A percentile compares a stretch with the other conserved stretches of the same genome.
These are phyloP conservation scores for Xenentodon cancila DNA, from an alignment of 2,797 vertebrate species.

Conservation along the genomic window DNA sequence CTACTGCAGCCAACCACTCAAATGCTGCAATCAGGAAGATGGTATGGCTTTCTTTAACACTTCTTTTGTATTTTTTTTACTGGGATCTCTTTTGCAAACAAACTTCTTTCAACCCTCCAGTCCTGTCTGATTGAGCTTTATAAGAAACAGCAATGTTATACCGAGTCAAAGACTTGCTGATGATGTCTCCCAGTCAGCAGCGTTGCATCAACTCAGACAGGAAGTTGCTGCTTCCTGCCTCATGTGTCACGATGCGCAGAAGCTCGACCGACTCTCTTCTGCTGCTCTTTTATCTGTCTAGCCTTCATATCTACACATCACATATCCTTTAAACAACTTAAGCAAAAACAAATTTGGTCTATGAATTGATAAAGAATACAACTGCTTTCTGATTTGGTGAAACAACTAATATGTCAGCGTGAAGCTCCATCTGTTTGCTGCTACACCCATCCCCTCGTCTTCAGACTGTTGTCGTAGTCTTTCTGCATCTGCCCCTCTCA, in stretches of 20 bases:
- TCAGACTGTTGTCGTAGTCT: not conserved
- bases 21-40: conserved; percentile 97
- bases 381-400: not conserved
- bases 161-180: conserved; percentile 37
- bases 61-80: not conserved
- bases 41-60: conserved; percentile 80
- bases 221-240: conserved; percentile 76
- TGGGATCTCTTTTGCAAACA: not conserved
- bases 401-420: not conserved
- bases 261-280: conserved; percentile 37
- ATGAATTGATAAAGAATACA: conserved; percentile 35
- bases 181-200: conserved; percentile 36
- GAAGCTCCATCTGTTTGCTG: conserved; percentile 15
- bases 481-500: conserved; percentile 16
- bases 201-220: conserved; percentile 62
- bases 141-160: conserved; percentile 17
- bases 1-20: conserved; percentile 96
- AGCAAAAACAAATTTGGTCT: conserved; percentile 9
- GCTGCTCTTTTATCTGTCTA: conserved; percentile 41
- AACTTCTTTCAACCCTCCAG: conserved; percentile 10
- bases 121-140: conserved; percentile 4
- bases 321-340: conserved; percentile 25
- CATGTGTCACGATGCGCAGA: conserved; percentile 48
- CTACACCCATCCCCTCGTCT: not conserved
- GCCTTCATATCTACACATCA: conserved; percentile 1